Conservation (phyloP, 2,888 invertebrate genomes). For the Antitype chi region DNA sequence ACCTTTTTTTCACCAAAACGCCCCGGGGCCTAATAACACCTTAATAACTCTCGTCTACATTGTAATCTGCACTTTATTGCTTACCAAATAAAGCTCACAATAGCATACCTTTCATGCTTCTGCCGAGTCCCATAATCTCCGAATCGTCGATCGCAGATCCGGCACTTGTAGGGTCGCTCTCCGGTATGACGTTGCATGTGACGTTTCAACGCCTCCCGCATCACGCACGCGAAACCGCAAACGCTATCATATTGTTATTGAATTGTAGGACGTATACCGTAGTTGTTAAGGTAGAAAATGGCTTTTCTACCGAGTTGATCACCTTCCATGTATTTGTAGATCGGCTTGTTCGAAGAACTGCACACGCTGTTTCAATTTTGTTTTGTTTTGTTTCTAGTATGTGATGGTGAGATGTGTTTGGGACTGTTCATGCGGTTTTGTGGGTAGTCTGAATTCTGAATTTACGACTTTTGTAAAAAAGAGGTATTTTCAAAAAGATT, state of each 20-base stretch:
- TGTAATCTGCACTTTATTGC: background rate
- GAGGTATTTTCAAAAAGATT: background rate
- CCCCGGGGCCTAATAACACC: background rate
- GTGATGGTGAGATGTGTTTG: background rate
- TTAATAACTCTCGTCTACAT: too few species aligned
- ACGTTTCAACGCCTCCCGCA: conserved; percentile 82
- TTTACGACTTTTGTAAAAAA: background rate
- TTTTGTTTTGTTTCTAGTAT: conserved; percentile 1
- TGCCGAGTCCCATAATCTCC: conserved; percentile 85
- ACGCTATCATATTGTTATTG: conserved; percentile 69
- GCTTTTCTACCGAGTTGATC: conserved; percentile 18
- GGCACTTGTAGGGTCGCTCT: conserved; percentile 83
- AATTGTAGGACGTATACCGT: conserved; percentile 3
- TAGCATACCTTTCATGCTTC: conserved; percentile 83
- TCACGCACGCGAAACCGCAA: conserved; percentile 83
- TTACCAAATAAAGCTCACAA: background rate
- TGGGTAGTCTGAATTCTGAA: background rate
- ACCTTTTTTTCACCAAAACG: background rate
- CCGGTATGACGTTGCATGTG: conserved; percentile 87
- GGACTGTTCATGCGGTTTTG: conserved; percentile 1
- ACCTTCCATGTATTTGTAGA: conserved; percentile 47
- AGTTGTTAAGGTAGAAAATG: conserved; percentile 15
- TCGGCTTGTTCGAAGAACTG: conserved; percentile 29
- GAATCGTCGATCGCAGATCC: conserved; percentile 84
- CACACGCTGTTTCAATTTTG: conserved; percentile 48